Percentiles rank a stretch among this genome's conserved stretches.
These are phyloP conservation scores for Trissolcus basalis DNA, from an alignment of 1,140 invertebrate genomes.

Conservation along the genomic window DNA sequence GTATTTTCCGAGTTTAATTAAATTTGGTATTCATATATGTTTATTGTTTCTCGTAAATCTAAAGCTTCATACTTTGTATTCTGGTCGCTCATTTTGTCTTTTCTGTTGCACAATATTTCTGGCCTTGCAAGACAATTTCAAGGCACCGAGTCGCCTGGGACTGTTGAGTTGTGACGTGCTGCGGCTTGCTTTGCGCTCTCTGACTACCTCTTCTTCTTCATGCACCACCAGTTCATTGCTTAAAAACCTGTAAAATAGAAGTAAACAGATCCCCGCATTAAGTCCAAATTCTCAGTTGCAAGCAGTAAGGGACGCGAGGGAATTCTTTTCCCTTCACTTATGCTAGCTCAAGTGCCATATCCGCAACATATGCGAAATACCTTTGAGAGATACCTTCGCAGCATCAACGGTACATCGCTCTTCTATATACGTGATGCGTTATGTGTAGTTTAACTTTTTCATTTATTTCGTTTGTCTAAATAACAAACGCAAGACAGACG, in stretches of 20 bases:
- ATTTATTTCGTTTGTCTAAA: conserved; percentile 24
- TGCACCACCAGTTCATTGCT: conserved; percentile 57
- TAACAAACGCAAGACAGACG: conserved; percentile 24
- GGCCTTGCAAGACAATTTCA: conserved; percentile 55
- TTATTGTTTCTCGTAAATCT: conserved; percentile 45
- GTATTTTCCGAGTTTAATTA: conserved; percentile 42
- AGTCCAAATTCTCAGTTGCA: conserved; percentile 55
- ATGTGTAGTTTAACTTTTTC: conserved; percentile 39
- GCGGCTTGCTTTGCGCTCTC: conserved; percentile 58
- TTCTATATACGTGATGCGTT: conserved; percentile 29
- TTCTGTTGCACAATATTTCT: conserved; percentile 52
- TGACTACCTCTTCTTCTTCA: conserved; percentile 51
- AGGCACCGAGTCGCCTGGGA: conserved; percentile 51
- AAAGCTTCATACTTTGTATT: conserved; percentile 41
- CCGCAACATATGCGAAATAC: conserved; percentile 50
- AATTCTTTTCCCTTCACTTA: conserved; percentile 49
- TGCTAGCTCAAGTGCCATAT: conserved; percentile 43
- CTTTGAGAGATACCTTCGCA: conserved; percentile 41
- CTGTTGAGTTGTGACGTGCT: conserved; percentile 59
- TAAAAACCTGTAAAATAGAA: conserved; percentile 65
- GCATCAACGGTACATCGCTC: conserved; percentile 19
- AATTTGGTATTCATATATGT: conserved; percentile 51
- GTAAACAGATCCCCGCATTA: conserved; percentile 61
- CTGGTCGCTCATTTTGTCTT: conserved; percentile 46
- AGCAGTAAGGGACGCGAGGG: conserved; percentile 54